A percentile compares a stretch with the other conserved stretches of the same genome.
Evolutionary conservation across 2,797 vertebrate genomes (phyloP).

Genomic region (Siniperca scherzeri): DNA sequence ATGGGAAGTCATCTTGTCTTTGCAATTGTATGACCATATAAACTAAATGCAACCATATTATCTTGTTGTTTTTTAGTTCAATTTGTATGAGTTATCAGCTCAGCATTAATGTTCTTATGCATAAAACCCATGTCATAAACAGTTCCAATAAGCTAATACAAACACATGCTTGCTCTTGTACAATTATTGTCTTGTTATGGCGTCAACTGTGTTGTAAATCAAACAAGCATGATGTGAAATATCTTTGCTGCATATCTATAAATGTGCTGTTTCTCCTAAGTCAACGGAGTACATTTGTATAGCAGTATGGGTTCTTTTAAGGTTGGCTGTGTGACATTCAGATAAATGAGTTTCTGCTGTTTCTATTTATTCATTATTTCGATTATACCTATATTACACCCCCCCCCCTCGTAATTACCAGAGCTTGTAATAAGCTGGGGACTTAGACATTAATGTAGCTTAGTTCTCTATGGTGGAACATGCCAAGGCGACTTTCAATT

Average conservation of each 20-base stretch:
- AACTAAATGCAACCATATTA: background rate
- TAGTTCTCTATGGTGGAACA: slow-evolving; percentile 48
- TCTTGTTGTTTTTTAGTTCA: background rate
- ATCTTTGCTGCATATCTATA: slow-evolving; percentile 9
- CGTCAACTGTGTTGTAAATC: slow-evolving; percentile 26
- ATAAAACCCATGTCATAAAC: background rate
- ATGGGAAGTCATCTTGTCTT: background rate
- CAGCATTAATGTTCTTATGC: background rate
- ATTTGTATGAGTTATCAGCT: slow-evolving; percentile 12
- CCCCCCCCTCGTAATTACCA: slow-evolving; percentile 67
- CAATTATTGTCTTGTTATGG: slow-evolving; percentile 29
- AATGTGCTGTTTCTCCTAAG: slow-evolving; percentile 21
- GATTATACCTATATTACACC: slow-evolving; percentile 59
- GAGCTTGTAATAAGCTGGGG: slow-evolving; percentile 66
- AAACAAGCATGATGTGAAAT: slow-evolving; percentile 25
- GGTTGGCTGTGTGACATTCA: slow-evolving; percentile 32
- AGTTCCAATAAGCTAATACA: background rate
- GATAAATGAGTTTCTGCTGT: slow-evolving; percentile 54
- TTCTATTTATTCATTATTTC: slow-evolving; percentile 62
- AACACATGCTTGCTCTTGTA: background rate
- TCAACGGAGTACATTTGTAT: slow-evolving; percentile 39
- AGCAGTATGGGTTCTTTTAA: background rate
- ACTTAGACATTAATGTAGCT: slow-evolving; percentile 69
- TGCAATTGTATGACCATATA: background rate
- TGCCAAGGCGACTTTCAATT: slow-evolving; percentile 68